Evolutionary conservation across 1,140 invertebrate genomes (phyloP), one percentile per base, ranked within the genome.

Genomic region (Rhagoletis zephyria): DNA sequence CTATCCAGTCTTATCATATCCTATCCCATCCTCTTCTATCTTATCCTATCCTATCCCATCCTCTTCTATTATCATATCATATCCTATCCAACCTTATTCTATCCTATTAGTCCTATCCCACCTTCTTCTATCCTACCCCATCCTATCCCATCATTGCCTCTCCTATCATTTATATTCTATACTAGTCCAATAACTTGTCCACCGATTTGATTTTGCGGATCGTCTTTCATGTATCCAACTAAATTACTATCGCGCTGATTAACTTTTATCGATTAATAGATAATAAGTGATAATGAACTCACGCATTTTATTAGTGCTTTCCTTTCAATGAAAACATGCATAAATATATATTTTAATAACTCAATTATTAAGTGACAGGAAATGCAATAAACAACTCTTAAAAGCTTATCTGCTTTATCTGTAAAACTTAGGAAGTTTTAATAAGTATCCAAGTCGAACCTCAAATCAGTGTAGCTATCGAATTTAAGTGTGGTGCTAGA

Each of bases 311-410:
- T 45, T 48, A 10, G 4, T 40, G 67, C 42, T 16, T 48, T 74
- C 67, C 14, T 14, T 45, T 74, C 12, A 14, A 4, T 1, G 14
- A 2, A n/a, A 3, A 4, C 12, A 4, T 9, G 14, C 3, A 56
- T 85, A 59, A 85, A 85, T 85, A 85, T 59, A 9, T 30, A 14
- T 9, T 85, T 59, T 1, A 85, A 85, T 61, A 59, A 16, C 51
- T 85, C 51, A 85, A 85, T 85, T 85, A 30, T 59, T 30, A 59
- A 85, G 10, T 59, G 48, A 45, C 59, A 85, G 51, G 40, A 85
- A 85, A 85, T 30, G n/a, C 12, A 85, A 59, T 74, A 74, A 74
- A 74, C 67, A 74, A 74, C 12, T 4, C 67, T 45, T 74, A 74
- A 74, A 45, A 14, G 42, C 67, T 74, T 74, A 74, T 74, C 67